Percentiles rank a stretch among this genome's conserved stretches.
Conservation (phyloP, 2,113 vertebrate genomes). For the Balaeniceps rex region DNA sequence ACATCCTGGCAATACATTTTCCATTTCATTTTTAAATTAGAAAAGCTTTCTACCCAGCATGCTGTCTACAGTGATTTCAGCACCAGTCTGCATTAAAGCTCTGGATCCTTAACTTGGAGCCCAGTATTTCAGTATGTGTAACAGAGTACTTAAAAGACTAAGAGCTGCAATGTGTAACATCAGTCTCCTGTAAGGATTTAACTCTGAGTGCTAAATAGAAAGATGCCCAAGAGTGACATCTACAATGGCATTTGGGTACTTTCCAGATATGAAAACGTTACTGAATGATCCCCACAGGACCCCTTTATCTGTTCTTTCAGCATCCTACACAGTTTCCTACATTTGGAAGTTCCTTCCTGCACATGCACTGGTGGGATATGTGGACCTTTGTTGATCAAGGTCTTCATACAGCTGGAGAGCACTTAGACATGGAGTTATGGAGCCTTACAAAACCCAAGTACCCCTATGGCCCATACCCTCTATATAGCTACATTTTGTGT, state of each 20-base stretch:
- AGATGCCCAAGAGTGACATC: not conserved
- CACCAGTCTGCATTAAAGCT: not conserved
- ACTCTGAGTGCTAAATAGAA: not conserved
- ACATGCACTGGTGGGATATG: not conserved
- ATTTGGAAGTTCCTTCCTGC: not conserved
- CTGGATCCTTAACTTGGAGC: not conserved
- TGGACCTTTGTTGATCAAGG: not conserved
- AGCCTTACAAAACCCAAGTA: not conserved
- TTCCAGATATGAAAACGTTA: not conserved
- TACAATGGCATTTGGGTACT: not conserved
- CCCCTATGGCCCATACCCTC: rapidly evolving
- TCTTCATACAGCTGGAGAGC: not conserved
- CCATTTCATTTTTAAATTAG: not conserved
- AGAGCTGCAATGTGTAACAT: not conserved
- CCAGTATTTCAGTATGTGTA: not conserved
- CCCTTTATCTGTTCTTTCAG: not conserved
- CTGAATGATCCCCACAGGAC: not conserved
- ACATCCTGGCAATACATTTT: not conserved
- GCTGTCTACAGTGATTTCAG: not conserved
- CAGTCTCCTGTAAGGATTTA: not conserved
- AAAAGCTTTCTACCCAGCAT: not conserved
- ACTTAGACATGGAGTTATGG: not conserved
- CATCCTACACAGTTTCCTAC: not conserved
- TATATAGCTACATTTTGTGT: not conserved
- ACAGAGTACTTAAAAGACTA: not conserved